Conservation (phyloP, 2,888 invertebrate genomes). For the Pilophorus perplexus region DNA sequence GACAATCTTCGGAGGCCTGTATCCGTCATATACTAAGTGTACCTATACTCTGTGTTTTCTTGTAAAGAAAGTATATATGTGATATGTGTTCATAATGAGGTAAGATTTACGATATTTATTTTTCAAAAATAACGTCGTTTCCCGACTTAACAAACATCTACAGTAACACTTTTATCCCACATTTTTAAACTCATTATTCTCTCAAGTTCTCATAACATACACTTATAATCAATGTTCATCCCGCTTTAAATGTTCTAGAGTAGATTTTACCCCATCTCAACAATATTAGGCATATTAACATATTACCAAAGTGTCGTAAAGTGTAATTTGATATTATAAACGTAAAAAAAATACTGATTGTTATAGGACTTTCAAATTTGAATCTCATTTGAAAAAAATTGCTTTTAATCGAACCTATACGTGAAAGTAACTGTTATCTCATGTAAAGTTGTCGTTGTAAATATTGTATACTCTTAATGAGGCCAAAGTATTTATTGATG, state of each 20-base stretch:
- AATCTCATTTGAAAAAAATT: too few relatives aligned
- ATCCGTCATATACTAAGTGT: constrained; percentile 65
- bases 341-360: too few relatives aligned
- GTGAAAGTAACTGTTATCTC: background rate
- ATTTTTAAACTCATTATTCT: background rate
- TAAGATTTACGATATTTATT: constrained; percentile 38
- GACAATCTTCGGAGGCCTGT: constrained; percentile 65
- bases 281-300: background rate
- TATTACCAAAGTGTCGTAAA: background rate
- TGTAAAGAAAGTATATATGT: constrained; percentile 26
- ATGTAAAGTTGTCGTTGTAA: constrained; percentile 38
- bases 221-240: background rate
- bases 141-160: too few relatives aligned
- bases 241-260: constrained; percentile 23
- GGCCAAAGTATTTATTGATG: constrained; percentile 45
- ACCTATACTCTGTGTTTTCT: background rate
- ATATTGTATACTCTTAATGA: constrained; percentile 42
- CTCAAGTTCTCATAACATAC: background rate
- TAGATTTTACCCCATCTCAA: constrained; percentile 2
- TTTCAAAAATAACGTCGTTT: too few relatives aligned
- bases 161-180: too few relatives aligned
- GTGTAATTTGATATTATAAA: constrained; percentile 14
- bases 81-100: constrained; percentile 42
- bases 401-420: too few relatives aligned
- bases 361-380: constrained; percentile 7